Evolutionary conservation across 2,888 invertebrate genomes (phyloP), one percentile per base, ranked within the genome.

Genomic region (Hartigia nigra): DNA sequence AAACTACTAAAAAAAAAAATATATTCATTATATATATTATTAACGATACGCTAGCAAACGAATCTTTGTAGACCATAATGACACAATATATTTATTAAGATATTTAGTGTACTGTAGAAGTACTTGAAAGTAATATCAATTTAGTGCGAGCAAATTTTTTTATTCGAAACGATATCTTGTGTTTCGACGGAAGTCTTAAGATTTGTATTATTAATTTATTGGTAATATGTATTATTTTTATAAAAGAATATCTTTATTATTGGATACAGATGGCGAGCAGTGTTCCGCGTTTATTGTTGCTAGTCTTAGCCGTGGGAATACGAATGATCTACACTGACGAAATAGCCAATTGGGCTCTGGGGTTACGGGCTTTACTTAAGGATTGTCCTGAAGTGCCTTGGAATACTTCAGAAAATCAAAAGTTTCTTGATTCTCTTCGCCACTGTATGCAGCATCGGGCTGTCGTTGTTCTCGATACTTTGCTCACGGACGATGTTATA

Each of bases 401-500:
- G 14, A 83, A 80, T n/a, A 77, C 83, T 12, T 82, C 78, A 0
- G 84, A 75, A 31, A 77, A 85, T 74, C 84, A 83, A 35, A 86
- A 86, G 31, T 86, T 90, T 76, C 77, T 90, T 4, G 84, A 87
- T 12, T 84, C 80, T 32, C 80, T 90, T 12, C 84, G 86, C 32
- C 81, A 79, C 32, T 91, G 91, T 39, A 81, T 90, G 74, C 89
- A 89, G 79, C 82, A 86, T 12, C 85, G 87, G 12, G 87, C 93
- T 75, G 85, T 95, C 84, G 91, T 92, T 75, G 93, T 94, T 4
- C 91, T 96, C 82, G 95, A 96, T 87, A 92, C 93, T 31, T 92
- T 94, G 1, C 91, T 95, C 78, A 92, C 92, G 12, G 92, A 93
- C 5, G 94, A 95, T 83, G 91, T 94, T 70, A 95, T 96, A 79